Percentiles rank a stretch among this genome's conserved stretches.
Conservation (phyloP, 2,888 invertebrate species). For the Scaptomyza caliginosa region DNA sequence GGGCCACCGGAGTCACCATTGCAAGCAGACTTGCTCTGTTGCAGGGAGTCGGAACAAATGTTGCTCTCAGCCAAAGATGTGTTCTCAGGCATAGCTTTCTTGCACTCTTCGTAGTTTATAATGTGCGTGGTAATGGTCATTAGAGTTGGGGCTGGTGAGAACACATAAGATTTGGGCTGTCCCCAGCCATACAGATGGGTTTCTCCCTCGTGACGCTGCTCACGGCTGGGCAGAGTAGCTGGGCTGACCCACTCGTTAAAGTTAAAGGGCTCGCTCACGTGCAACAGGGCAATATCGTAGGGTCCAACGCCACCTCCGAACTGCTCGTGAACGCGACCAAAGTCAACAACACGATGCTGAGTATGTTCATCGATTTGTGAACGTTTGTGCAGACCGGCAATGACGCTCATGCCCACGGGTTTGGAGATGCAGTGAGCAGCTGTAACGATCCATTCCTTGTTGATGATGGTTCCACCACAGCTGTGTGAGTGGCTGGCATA, state of each 20-base stretch:
- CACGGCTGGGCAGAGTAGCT: constrained; percentile 80
- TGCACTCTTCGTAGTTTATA: constrained; percentile 70
- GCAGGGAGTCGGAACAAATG: constrained; percentile 84
- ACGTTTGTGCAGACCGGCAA: constrained; percentile 84
- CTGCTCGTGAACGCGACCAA: constrained; percentile 77
- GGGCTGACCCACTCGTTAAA: constrained; percentile 80
- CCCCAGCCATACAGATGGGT: constrained; percentile 85
- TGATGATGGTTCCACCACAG: constrained; percentile 85
- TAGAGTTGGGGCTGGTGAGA: constrained; percentile 64
- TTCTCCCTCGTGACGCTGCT: constrained; percentile 71
- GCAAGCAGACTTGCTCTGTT: constrained; percentile 84
- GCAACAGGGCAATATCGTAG: constrained; percentile 86
- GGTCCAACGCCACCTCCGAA: constrained; percentile 83
- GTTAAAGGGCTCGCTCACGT: constrained; percentile 68
- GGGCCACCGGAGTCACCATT: constrained; percentile 83
- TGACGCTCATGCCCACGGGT: constrained; percentile 73
- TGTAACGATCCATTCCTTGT: constrained; percentile 83
- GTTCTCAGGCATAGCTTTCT: constrained; percentile 54
- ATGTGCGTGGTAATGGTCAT: constrained; percentile 78
- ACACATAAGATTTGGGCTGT: constrained; percentile 65
- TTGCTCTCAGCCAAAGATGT: constrained; percentile 80
- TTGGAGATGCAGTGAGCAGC: constrained; percentile 82
- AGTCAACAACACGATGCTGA: constrained; percentile 75
- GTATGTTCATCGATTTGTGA: constrained; percentile 57
- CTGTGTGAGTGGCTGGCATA: constrained; percentile 75